Evolutionary conservation across 30 jellyfish, hydroid and myxozoan genomes (phyloP).

Genomic region (Cassiopea xamachana): DNA sequence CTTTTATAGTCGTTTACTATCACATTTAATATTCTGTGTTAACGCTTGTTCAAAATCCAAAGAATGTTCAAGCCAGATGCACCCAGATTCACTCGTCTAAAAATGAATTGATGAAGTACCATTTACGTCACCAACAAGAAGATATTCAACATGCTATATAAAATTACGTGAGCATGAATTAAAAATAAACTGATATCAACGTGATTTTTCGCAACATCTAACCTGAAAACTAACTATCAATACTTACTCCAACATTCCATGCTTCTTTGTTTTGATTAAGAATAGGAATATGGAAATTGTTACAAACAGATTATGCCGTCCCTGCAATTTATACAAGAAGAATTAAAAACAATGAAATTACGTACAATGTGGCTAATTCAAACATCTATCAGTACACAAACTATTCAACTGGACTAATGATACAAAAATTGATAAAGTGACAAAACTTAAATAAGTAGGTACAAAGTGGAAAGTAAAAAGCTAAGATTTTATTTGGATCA

Average conservation of each 20-base stretch:
- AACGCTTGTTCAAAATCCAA: conserved; percentile 80
- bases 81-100: conserved; percentile 96
- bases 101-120: background rate
- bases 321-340: conserved; percentile 57
- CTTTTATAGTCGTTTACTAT: too few relatives aligned
- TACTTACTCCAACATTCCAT: conserved; percentile 97
- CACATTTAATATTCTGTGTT: background rate
- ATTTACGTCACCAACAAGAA: background rate
- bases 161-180: background rate
- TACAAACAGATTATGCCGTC: conserved; percentile 85
- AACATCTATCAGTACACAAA: too few relatives aligned
- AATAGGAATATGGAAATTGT: conserved; percentile 84
- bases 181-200: background rate
- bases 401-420: too few relatives aligned
- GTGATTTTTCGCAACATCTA: background rate
- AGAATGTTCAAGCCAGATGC: conserved; percentile 90
- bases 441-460: too few relatives aligned
- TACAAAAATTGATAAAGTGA: too few relatives aligned
- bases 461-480: too few relatives aligned
- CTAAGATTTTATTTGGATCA: too few relatives aligned
- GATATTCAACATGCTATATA: background rate
- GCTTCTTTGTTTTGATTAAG: conserved; percentile 73
- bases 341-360: background rate
- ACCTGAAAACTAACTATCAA: background rate
- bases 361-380: background rate